Percentiles rank a stretch among this genome's conserved stretches.
phyloP scores from a whole-genome alignment of 2,888 invertebrate species.

The Epirrhoe alternata region DNA sequence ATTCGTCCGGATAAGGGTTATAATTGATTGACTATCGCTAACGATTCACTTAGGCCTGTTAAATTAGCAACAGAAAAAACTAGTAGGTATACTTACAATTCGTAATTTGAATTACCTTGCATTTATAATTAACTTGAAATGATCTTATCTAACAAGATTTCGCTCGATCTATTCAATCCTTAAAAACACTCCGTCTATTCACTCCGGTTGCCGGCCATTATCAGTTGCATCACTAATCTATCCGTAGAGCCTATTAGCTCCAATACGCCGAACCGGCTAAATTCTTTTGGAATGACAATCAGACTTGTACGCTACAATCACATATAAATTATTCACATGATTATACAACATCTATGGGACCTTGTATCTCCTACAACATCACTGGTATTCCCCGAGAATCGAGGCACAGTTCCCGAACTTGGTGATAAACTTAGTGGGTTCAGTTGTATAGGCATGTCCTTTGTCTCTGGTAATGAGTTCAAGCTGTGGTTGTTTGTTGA shows the following conservation, averaged over 20 bases:
- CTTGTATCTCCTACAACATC: constrained; percentile 91
- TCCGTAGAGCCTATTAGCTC: constrained; percentile 18
- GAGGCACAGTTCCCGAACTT: constrained; percentile 75
- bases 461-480: constrained; percentile 76
- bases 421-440: constrained; percentile 77
- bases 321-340: constrained; percentile 83
- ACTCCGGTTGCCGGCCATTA: no score
- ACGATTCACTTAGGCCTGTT: no score
- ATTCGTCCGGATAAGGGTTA: no score
- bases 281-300: constrained; percentile 73
- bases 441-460: constrained; percentile 76
- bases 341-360: constrained; percentile 89
- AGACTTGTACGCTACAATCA: constrained; percentile 62
- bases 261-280: constrained; percentile 12
- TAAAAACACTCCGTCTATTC: no score
- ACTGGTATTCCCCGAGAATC: constrained; percentile 91
- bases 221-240: constrained; percentile 24
- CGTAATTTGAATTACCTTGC: no score
- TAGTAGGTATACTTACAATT: no score
- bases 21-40: no score
- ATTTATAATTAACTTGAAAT: no score
- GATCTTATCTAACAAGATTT: no score
- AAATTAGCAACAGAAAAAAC: no score
- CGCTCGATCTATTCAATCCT: no score
- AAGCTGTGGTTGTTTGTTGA: constrained; percentile 77